Evolutionary conservation across 1,140 invertebrate genomes (phyloP).

Genomic region (Drosophila paulistorum): DNA sequence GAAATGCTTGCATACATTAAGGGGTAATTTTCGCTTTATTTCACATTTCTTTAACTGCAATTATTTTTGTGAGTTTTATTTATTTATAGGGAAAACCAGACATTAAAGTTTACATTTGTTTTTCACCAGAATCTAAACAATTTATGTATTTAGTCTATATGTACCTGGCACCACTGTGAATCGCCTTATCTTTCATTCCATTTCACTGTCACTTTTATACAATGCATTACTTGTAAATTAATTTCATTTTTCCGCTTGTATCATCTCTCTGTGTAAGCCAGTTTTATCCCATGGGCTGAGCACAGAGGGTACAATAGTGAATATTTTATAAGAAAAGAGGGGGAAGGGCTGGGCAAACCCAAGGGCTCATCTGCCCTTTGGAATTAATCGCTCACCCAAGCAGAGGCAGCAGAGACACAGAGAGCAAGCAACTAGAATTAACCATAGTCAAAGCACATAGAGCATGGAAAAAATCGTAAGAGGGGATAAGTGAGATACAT

Average conservation of each 20-base stretch:
- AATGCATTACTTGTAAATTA: neutral
- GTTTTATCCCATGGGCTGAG: neutral
- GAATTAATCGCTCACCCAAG: neutral
- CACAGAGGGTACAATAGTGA: too few species aligned
- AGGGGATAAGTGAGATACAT: slow-evolving; percentile 4
- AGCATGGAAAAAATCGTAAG: neutral
- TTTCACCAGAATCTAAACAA: too few species aligned
- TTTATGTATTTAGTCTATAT: too few species aligned
- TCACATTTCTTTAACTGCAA: too few species aligned
- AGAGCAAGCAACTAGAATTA: neutral
- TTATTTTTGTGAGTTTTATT: too few species aligned
- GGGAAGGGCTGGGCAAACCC: neutral
- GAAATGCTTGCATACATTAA: too few species aligned
- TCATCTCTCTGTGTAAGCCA: neutral
- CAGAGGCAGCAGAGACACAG: neutral
- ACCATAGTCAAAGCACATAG: neutral
- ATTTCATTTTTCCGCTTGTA: neutral
- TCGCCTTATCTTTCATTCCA: too few species aligned
- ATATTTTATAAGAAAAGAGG: neutral
- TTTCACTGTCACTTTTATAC: too few species aligned
- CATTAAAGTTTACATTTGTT: too few species aligned
- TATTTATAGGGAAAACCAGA: too few species aligned
- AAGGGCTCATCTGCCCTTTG: neutral
- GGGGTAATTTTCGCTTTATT: too few species aligned
- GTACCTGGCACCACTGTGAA: too few species aligned